Conservation (phyloP, 2,113 vertebrate genomes). For the Tricholaema leucomelas region DNA sequence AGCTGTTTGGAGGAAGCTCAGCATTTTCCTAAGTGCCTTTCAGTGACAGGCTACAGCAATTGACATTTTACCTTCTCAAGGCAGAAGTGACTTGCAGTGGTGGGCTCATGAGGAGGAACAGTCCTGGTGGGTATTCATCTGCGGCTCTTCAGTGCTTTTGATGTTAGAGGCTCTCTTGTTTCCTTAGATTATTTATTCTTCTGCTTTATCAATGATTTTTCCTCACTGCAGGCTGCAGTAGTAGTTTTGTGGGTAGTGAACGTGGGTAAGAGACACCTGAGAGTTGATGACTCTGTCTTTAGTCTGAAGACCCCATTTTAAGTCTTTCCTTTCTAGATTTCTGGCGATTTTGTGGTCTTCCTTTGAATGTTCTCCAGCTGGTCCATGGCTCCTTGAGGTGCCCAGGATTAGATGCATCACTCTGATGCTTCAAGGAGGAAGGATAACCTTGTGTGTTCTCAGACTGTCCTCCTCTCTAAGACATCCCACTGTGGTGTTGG, state of each 20-base stretch:
- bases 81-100: background rate
- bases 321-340: background rate
- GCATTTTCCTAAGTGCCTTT: background rate
- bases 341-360: background rate
- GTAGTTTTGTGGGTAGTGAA: background rate
- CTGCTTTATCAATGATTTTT: background rate
- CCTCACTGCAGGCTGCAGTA: accelerated
- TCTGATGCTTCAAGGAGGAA: background rate
- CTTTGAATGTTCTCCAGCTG: background rate
- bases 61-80: background rate
- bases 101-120: background rate
- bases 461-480: background rate
- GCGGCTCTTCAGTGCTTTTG: background rate
- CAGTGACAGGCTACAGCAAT: background rate
- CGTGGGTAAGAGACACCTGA: background rate
- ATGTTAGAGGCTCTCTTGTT: background rate
- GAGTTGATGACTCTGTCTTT: accelerated
- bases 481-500: accelerated
- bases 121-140: background rate
- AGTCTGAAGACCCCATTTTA: background rate
- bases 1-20: background rate
- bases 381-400: background rate
- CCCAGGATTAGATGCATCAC: background rate
- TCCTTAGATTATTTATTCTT: background rate
- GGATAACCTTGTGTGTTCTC: background rate